Percentiles rank a stretch among this genome's conserved stretches.
Conservation (phyloP, 2,888 invertebrate genomes). For the Subacronicta megacephala region DNA sequence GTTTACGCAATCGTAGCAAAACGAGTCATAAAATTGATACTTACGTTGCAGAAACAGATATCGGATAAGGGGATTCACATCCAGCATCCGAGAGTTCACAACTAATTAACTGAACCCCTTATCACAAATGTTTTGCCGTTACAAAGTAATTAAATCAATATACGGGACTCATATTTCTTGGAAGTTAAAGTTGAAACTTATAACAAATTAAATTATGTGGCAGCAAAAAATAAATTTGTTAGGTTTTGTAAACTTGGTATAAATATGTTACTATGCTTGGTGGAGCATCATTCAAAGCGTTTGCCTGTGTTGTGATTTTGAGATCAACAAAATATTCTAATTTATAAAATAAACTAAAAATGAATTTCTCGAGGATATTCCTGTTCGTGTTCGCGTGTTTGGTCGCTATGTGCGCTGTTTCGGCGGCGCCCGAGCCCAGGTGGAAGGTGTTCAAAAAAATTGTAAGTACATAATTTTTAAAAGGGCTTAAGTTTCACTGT, state of each 20-base stretch:
- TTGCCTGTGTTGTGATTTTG: slow-evolving; percentile 8
- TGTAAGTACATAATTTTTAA: background rate
- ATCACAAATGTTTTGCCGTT: slow-evolving; percentile 21
- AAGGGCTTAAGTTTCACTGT: too few relatives aligned
- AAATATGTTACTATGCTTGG: slow-evolving; percentile 25
- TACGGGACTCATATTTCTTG: background rate
- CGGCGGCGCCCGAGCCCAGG: slow-evolving; percentile 63
- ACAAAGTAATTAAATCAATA: background rate
- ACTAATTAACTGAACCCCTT: slow-evolving; percentile 29
- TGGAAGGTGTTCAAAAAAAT: slow-evolving; percentile 70
- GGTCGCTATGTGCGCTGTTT: slow-evolving; percentile 54
- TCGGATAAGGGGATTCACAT: slow-evolving; percentile 50
- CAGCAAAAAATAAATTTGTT: slow-evolving; percentile 11
- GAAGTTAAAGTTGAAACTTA: slow-evolving; percentile 8
- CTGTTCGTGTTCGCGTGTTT: slow-evolving; percentile 55
- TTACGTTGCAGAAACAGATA: slow-evolving; percentile 1
- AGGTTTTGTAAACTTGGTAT: slow-evolving; percentile 29
- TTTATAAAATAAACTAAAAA: slow-evolving; percentile 45
- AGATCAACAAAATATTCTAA: background rate
- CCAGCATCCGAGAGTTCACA: slow-evolving; percentile 19
- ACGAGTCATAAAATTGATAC: background rate
- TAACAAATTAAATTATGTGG: background rate
- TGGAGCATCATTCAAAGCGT: slow-evolving; percentile 44
- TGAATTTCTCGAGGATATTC: slow-evolving; percentile 63
- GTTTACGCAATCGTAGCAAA: background rate